These are phyloP conservation scores for Malachius bipustulatus DNA, from an alignment of 2,888 invertebrate species.

Conservation along the genomic window DNA sequence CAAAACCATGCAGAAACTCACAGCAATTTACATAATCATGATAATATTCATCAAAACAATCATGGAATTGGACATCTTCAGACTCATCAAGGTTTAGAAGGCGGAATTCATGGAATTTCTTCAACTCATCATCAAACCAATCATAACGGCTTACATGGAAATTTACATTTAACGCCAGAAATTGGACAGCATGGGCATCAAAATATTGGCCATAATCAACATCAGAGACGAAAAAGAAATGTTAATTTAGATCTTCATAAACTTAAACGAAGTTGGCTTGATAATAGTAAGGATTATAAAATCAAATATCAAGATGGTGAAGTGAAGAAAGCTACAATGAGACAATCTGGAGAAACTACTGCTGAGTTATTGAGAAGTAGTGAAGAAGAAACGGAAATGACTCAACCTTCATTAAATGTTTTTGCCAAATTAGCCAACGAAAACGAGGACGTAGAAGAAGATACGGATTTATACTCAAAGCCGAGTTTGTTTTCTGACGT, in stretches of 20 bases:
- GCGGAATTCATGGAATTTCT: no score
- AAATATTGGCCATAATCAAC: no score
- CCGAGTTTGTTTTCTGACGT: neutral
- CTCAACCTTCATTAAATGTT: constrained; percentile 14
- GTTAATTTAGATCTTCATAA: constrained; percentile 30
- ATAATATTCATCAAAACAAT: no score
- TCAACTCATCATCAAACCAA: no score
- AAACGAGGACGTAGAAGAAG: neutral
- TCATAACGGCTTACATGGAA: no score
- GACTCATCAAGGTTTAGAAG: no score
- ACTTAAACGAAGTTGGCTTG: constrained; percentile 16
- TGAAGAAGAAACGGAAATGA: constrained; percentile 13
- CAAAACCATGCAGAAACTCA: no score
- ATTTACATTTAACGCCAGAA: no score
- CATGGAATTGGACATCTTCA: no score
- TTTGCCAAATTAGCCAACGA: constrained; percentile 18
- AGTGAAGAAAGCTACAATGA: constrained; percentile 20
- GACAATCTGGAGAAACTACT: constrained; percentile 20
- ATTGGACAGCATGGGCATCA: no score
- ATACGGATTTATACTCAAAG: neutral
- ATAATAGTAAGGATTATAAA: constrained; percentile 10
- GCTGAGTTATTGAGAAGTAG: constrained; percentile 19
- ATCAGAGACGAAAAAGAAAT: constrained; percentile 20
- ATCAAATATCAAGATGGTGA: constrained; percentile 14
- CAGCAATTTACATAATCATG: no score